phyloP scores from a whole-genome alignment of 2,888 invertebrate genomes.

The Zhengitettix transpicula region DNA sequence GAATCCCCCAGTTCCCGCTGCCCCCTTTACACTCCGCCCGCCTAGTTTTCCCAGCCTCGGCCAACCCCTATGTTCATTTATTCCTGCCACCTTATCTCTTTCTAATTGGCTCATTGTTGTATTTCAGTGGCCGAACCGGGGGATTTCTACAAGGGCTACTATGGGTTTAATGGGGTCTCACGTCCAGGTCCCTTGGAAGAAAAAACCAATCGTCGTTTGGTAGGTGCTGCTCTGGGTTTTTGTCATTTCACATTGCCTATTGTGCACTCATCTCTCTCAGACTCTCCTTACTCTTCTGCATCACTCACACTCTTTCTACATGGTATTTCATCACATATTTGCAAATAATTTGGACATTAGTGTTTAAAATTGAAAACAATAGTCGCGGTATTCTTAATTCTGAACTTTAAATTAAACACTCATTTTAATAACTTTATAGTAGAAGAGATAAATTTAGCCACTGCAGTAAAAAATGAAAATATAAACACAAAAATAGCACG shows the following conservation, averaged over 20 bases:
- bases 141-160: slow-evolving; percentile 67
- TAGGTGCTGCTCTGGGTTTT: slow-evolving; percentile 33
- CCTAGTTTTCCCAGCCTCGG: not conserved
- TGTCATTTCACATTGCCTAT: slow-evolving; percentile 5
- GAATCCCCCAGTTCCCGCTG: slow-evolving; percentile 8
- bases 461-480: too few relatives aligned
- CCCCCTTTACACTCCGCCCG: not conserved
- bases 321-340: too few relatives aligned
- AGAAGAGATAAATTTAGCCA: too few relatives aligned
- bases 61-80: not conserved
- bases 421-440: too few relatives aligned
- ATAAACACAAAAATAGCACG: too few relatives aligned
- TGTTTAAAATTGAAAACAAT: too few relatives aligned
- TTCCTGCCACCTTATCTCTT: not conserved
- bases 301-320: too few relatives aligned
- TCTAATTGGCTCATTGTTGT: slow-evolving; percentile 3
- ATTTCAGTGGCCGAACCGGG: slow-evolving; percentile 43
- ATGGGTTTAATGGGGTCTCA: slow-evolving; percentile 48
- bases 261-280: slow-evolving; percentile 3
- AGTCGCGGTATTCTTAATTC: too few relatives aligned
- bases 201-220: slow-evolving; percentile 49
- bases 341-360: too few relatives aligned
- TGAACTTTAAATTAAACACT: too few relatives aligned
- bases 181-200: slow-evolving; percentile 36
- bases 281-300: slow-evolving; percentile 12